A percentile compares a stretch with the other conserved stretches of the same genome.
phyloP scores from a whole-genome alignment of 2,888 invertebrate species.

The Eupeodes luniger region DNA sequence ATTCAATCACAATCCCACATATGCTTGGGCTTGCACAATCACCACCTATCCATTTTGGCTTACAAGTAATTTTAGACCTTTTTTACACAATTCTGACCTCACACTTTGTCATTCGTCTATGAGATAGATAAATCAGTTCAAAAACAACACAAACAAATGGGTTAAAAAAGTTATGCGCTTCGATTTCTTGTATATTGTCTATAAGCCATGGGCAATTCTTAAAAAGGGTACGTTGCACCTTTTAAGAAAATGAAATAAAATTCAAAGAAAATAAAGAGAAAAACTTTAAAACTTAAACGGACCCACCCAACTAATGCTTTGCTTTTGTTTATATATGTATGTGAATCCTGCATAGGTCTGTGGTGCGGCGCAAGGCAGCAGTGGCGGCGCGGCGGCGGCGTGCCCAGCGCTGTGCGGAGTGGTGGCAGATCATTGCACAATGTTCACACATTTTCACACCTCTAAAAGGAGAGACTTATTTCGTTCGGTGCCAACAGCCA shows the following conservation, averaged over 20 bases:
- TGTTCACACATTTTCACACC: slow-evolving; percentile 76
- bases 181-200: slow-evolving; percentile 32
- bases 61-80: slow-evolving; percentile 50
- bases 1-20: slow-evolving; percentile 12
- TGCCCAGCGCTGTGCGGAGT: too few species aligned
- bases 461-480: slow-evolving; percentile 40
- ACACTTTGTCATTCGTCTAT: slow-evolving; percentile 62
- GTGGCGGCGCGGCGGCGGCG: too few species aligned
- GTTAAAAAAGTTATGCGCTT: slow-evolving; percentile 64
- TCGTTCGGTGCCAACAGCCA: slow-evolving; percentile 40
- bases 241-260: background rate
- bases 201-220: slow-evolving; percentile 23
- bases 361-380: too few species aligned
- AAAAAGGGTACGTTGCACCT: slow-evolving; percentile 59
- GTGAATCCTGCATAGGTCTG: slow-evolving; percentile 57
- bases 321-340: slow-evolving; percentile 17
- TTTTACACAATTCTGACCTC: slow-evolving; percentile 46
- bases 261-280: slow-evolving; percentile 15
- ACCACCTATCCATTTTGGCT: slow-evolving; percentile 17
- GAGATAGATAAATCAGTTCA: slow-evolving; percentile 53
- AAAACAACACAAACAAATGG: slow-evolving; percentile 46
- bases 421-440: slow-evolving; percentile 61
- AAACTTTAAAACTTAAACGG: slow-evolving; percentile 57
- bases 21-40: slow-evolving; percentile 9
- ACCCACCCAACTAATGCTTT: slow-evolving; percentile 69